Base-by-base conservation (phyloP, 2,888 invertebrate species). In the Xylota segnis region DNA sequence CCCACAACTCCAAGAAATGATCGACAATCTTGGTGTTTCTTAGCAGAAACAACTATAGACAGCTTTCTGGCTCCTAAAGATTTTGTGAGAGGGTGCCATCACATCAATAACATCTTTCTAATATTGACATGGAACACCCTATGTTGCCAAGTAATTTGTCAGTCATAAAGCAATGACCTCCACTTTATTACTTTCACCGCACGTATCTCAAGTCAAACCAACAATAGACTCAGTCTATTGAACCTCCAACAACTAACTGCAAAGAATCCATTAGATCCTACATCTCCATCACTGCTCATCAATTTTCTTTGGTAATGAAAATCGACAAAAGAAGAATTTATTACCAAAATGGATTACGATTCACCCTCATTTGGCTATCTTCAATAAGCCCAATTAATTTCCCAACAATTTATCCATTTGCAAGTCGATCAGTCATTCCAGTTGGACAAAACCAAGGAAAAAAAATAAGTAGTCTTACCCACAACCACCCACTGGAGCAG, bases 401-500 rank as follows among this genome's bases (percentile, higher is more conserved):
- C 23, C 65, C 43, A 45, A 34, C 47, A 63, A 78, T 61, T 70
- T 70, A 27, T 54, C 58, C 66, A 71, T 84, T 84, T 47, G 52
- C 58, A 75, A 84, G 84, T 81, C 84, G 70, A 84, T 84, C 84
- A 79, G 84, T 84, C 75, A 84, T 84, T 52, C 56, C 9, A 37
- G 34, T 37, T 56, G 16, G 29, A 18, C 37, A 40, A 40, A 66
- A n/a, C n/a, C n/a, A 56, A 58, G 47, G 16, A 59, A 18, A 34
- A 3, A 23, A 59, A 23, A 59, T 18, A 34, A 56, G 23, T 23
- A 37, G 37, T 18, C 37, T 50, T n/a, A 10, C 16, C 10, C 14
- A 4, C 4, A 0, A 9, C 29, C 27, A 18, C 29, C 65, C 10
- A 23, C 18, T 16, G 4, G 59, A 12, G n/a, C 40, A 40, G 9